Conservation (phyloP, 2,113 vertebrate genomes). For the Erythrolamprus reginae region DNA sequence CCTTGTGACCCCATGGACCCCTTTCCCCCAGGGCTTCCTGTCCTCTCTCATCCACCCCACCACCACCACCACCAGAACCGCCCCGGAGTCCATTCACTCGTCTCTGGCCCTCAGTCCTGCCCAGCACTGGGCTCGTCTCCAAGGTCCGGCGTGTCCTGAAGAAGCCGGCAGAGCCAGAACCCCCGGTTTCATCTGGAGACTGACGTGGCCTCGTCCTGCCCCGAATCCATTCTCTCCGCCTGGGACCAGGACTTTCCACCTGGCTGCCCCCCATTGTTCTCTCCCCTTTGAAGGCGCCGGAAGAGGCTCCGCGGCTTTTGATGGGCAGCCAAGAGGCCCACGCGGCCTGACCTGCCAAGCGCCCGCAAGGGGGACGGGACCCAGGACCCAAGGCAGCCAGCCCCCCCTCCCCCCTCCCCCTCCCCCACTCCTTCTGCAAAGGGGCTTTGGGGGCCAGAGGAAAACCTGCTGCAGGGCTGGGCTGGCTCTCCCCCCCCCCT, state of each 20-base stretch:
- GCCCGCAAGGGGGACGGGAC: not conserved
- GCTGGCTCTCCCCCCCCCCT: too few relatives aligned
- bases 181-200: not conserved
- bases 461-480: not conserved
- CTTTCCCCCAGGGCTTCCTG: too few relatives aligned
- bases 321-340: constrained; percentile 57
- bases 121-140: too few relatives aligned
- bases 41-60: too few relatives aligned
- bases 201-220: constrained; percentile 28
- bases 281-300: constrained; percentile 63
- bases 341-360: constrained; percentile 48
- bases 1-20: too few relatives aligned
- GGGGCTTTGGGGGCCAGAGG: not conserved
- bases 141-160: too few relatives aligned
- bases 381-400: not conserved
- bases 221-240: constrained; percentile 51
- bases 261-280: constrained; percentile 62
- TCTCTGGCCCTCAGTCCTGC: too few relatives aligned
- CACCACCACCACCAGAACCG: too few relatives aligned
- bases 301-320: constrained; percentile 63
- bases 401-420: not conserved
- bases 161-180: not conserved
- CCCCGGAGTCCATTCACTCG: too few relatives aligned
- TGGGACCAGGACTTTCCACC: constrained; percentile 62
- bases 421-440: not conserved